Base-by-base conservation (phyloP, 2,888 invertebrate genomes). In the Caenorhabditis sp. region DNA sequence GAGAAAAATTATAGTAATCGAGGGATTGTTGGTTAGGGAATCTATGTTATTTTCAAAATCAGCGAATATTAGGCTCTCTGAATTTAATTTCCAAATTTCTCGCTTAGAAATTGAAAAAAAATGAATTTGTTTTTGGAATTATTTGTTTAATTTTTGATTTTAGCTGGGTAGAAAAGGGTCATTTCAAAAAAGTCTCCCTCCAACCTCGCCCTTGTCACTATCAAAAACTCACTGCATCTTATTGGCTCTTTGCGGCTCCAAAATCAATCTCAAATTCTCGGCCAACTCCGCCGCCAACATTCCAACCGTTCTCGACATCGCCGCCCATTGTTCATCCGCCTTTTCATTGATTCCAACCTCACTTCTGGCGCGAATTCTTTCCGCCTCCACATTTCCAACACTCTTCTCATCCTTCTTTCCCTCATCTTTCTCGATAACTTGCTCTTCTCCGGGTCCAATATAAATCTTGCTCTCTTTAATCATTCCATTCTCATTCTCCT, bases 161-260 rank as follows among this genome's bases (percentile, higher is more conserved):
- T n/a, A n/a, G n/a, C n/a, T n/a, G n/a, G n/a, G n/a, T n/a, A n/a
- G n/a, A n/a, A n/a, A n/a, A n/a, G n/a, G n/a, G n/a, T n/a, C n/a
- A n/a, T n/a, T n/a, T n/a, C n/a, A n/a, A n/a, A n/a, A n/a, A n/a
- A n/a, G n/a, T n/a, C n/a, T n/a, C n/a, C n/a, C n/a, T n/a, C n/a
- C n/a, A n/a, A n/a, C n/a, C n/a, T n/a, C n/a, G n/a, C n/a, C 21
- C 3, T 56, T 27, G 5, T 23, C 21, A 2, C 14, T 56, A 31
- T 3, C 7, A 27, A 59, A 59, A 59, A 67, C 83, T 58, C 80
- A 90, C 90, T 92, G 94, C 38, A 95, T 90, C 76, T 95, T 91
- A 0, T 95, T 93, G 0, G 95, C 93, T 84, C 94, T 93, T 0
- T 96, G 95, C 0, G 99, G 99, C 88, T 99, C 97, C 50, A 99